Evolutionary conservation across 1,140 invertebrate genomes (phyloP), one percentile per base, ranked within the genome.

Genomic region (Drosophila ogumai): DNA sequence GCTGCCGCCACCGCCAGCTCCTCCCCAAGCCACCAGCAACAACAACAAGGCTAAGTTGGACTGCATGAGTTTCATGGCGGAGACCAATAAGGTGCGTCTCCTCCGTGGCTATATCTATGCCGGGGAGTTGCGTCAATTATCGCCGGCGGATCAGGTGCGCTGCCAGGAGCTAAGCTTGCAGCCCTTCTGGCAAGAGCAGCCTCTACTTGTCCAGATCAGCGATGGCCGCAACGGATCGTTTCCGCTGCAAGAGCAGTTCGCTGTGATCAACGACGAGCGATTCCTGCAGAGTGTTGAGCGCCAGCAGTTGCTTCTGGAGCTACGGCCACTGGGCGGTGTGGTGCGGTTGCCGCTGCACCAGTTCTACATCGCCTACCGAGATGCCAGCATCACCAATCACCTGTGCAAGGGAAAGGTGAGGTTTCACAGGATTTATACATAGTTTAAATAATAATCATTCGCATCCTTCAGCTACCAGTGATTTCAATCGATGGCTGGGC

Each of bases 401-500:
- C 92, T 95, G 44, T 90, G 85, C 66, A 82, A 90, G 68, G 82
- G 82, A 49, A 91, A 92, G 82, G 91, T 92, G 55, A 34, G 34
- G 7, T n/a, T 13, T 34, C 12, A 34, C 31, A 19, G 4, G 7
- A 13, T 13, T 8, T 17, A 3, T 8, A 0, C 25, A 15, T 19
- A 25, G 3, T 22, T 56, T 6, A 22, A 6, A 3, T 22, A 36
- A 36, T 56, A 1, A n/a, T 8, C 15, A 9, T 15, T 4, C 25
- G 0, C 34, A 6, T 10, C 12, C 55, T 86, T 0, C 67, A 95
- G 94, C 91, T 95, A 69, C 95, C 95, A 31, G 93, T 95, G 17
- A 94, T 95, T 55, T 94, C 94, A 41, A 93, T 94, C 10, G 95
- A 95, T 81, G 94, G 93, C 59, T 95, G 94, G 94, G 93, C 94